These are phyloP conservation scores for Oceanites oceanicus DNA, from an alignment of 2,113 vertebrate genomes.

Conservation along the genomic window DNA sequence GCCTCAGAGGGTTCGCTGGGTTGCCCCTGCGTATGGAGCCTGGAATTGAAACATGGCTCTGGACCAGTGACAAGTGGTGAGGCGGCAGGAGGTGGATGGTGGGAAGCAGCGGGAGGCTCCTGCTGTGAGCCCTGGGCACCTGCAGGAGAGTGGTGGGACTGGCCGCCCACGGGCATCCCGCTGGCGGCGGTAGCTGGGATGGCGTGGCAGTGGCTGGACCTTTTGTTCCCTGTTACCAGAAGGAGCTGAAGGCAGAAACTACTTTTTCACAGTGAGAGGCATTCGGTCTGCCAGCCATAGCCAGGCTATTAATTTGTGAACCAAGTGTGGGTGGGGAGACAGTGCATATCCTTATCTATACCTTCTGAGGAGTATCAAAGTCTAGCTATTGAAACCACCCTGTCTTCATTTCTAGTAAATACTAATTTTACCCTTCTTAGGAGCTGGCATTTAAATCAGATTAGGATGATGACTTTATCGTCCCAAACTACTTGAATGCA, in stretches of 20 bases:
- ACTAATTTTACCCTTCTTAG: neutral
- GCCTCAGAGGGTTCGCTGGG: neutral
- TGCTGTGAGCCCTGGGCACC: neutral
- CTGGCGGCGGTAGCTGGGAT: accelerated
- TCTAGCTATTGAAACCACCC: neutral
- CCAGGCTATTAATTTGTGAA: constrained; percentile 29
- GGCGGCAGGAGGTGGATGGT: accelerated
- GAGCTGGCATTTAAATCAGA: neutral
- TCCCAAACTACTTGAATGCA: neutral
- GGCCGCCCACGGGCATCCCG: accelerated
- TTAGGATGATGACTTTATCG: neutral
- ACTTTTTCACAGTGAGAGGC: neutral
- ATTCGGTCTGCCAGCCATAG: neutral
- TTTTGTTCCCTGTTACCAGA: neutral
- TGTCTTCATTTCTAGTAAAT: constrained; percentile 48
- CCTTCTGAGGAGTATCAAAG: neutral
- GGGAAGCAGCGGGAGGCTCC: neutral
- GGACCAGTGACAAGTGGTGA: accelerated
- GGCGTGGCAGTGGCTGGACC: accelerated
- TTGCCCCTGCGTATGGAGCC: accelerated
- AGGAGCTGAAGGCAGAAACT: neutral
- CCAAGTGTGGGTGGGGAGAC: constrained; percentile 23
- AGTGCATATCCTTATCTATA: neutral
- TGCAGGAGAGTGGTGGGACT: neutral
- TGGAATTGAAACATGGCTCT: neutral